A percentile compares a stretch with the other conserved stretches of the same genome.
phyloP scores from a whole-genome alignment of 2,113 vertebrate species.

The Callionymus lyra region DNA sequence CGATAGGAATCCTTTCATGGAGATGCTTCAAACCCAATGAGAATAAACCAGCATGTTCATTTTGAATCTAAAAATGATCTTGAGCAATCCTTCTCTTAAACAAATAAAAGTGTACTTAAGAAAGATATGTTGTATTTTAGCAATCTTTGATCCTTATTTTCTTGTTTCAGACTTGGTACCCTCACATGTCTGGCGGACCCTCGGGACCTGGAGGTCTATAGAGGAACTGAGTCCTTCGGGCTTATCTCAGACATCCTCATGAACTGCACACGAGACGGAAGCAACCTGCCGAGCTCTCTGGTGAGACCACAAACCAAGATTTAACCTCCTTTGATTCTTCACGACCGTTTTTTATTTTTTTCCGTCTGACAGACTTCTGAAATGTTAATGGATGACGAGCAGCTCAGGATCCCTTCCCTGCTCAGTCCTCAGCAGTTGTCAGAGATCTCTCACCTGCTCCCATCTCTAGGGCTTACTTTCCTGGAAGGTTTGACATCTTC shows the following conservation, averaged over 20 bases:
- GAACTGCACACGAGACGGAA: slow-evolving; percentile 48
- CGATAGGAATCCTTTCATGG: too few species aligned
- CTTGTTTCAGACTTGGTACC: slow-evolving; percentile 54
- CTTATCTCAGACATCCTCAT: slow-evolving; percentile 57
- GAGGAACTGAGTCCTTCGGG: slow-evolving; percentile 33
- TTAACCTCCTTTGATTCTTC: background rate
- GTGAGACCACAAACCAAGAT: slow-evolving; percentile 29
- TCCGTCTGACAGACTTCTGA: slow-evolving; percentile 45
- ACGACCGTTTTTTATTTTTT: background rate
- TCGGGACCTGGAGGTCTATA: slow-evolving; percentile 54
- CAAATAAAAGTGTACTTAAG: too few species aligned
- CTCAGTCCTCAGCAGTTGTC: slow-evolving; percentile 42
- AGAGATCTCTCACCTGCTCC: slow-evolving; percentile 55
- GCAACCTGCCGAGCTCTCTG: slow-evolving; percentile 53
- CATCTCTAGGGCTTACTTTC: slow-evolving; percentile 57
- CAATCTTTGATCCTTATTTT: slow-evolving; percentile 8
- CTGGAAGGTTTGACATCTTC: slow-evolving; percentile 48
- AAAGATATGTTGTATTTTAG: too few species aligned
- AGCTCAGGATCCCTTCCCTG: slow-evolving; percentile 33
- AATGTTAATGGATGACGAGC: slow-evolving; percentile 43
- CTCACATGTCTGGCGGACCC: slow-evolving; percentile 57
- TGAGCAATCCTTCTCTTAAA: too few species aligned
- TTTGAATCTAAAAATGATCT: too few species aligned
- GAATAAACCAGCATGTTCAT: too few species aligned
- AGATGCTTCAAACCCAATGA: too few species aligned